Evolutionary conservation across 2,888 invertebrate species (phyloP), one percentile per base, ranked within the genome.

Genomic region (Congeria kusceri): DNA sequence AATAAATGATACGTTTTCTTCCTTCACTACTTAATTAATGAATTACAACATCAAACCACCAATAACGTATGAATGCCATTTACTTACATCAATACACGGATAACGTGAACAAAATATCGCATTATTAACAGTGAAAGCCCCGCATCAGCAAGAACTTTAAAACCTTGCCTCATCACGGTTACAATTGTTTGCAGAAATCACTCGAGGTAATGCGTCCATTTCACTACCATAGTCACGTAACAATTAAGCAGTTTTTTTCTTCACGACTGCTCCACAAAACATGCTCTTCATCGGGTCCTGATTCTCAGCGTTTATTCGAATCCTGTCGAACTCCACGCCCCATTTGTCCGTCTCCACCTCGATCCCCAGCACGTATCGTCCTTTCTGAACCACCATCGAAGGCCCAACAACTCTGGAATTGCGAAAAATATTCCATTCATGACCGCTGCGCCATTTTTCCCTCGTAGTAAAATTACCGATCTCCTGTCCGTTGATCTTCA

Each of bases 341-440:
- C 66, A 71, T 27, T 29, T 1, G 28, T 77, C 77, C 1, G 77
- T 75, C 4, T 58, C 39, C 2, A 64, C 75, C n/a, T 56, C 18
- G 0, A 75, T 53, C 0, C 25, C 20, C 11, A 75, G 57, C 0
- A 18, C 64, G 39, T 75, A 64, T n/a, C 44, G 20, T 18, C 75
- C 75, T 59, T 28, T 20, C 7, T n/a, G 1, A 4, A 75, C 18
- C 13, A 32, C 59, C 13, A 68, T 11, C 25, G 58, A 15, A 2
- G 57, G 58, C 20, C 69, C 69, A 15, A 59, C 28, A 4, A 44
- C 23, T 39, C 47, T 65, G 20, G 73, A 66, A n/a, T 71, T 59
- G 15, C 58, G 44, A 20, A 77, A 66, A 4, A 71, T 61, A 28
- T 77, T 77, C 76, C 76, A 77, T 66, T 71, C 76, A 27, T 66